Base-by-base conservation (phyloP, 1,140 invertebrate genomes). In the Apocrypta bakeri region DNA sequence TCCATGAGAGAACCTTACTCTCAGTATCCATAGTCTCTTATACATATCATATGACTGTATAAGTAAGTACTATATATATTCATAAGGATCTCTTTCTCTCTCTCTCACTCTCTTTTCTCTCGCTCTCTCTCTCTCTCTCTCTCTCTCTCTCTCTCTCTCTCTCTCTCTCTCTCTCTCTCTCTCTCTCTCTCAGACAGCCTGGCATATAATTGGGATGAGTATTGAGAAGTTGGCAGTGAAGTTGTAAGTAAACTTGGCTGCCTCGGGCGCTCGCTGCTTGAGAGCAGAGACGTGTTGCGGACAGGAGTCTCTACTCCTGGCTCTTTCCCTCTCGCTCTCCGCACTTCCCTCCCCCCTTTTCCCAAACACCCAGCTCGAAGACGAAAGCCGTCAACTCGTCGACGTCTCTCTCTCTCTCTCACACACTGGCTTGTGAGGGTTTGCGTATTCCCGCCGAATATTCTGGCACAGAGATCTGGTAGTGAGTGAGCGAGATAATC, bases 241-340 rank as follows among this genome's bases (percentile, higher is more conserved):
- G 90, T 91, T 92, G 91, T 90, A 90, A 91, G 90, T 91, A 91
- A 92, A 92, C 90, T 92, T 90, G 88, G 88, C 89, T 89, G 89
- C 91, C 91, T 88, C 86, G 82, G 87, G 91, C 90, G 85, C 85
- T 85, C 85, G 86, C 83, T 89, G 90, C 90, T 91, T 92, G 89
- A 91, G 89, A 92, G 91, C 91, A 91, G 89, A 92, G 89, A 91
- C 91, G 91, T 92, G 91, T 92, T 91, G 90, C 91, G 90, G 91
- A 90, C 90, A 90, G 89, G 85, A 88, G 86, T 90, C 87, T 85
- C 87, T 69, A 84, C 48, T 76, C 56, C 14, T 33, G 48, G n/a
- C 56, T 61, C 14, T 73, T n/a, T 74, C 56, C 29, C 48, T 27
- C 3, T 6, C 12, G 0, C 37, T 75, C 64, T 12, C 0, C 42